Evolutionary conservation across 2,888 invertebrate species (phyloP), one percentile per base, ranked within the genome.

Genomic region (Eilema sororculum): DNA sequence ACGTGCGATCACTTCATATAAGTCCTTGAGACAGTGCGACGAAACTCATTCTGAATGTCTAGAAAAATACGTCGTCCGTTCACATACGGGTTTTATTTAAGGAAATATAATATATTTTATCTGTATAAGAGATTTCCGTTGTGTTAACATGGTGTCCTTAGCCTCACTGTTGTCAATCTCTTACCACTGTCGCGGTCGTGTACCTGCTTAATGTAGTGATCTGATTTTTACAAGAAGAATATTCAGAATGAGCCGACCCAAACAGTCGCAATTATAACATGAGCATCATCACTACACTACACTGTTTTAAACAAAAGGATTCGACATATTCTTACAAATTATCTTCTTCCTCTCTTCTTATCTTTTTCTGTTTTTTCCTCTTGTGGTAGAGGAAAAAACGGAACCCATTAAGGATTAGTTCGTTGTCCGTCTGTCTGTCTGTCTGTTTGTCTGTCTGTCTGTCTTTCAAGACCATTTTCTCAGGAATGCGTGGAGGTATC

Each of bases 21-120:
- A 37, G 65, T 72, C 72, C 72, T 72, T 72, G 72, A 72, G 65
- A 72, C 65, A 41, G 60, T 60, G 56, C 65, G 65, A 65, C 65
- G 62, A 60, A 68, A 65, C 65, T 65, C 65, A 68, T 65, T 69
- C 65, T 65, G 46, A 62, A 67, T 65, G 72, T 68, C 57, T 65
- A 62, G 41, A 65, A 65, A 46, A 57, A 65, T 57, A 56, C 58
- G 37, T 8, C 57, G 57, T 57, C 56, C 57, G 57, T 37, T 56
- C 65, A 61, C 37, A 60, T 61, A 68, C 58, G 30, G 24, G 30
- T 58, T 61, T 63, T 28, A 59, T 22, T 65, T 57, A 65, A 57
- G 65, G 65, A 65, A 65, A 65, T 37, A 65, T 57, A 56, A 28
- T 1, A 30, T 60, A 33, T 30, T 60, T 60, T 30, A 33, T 33